Evolutionary conservation across 35 echinoderm and acorn worm species (phyloP).

Genomic region (Ophiothrix spiculata): DNA sequence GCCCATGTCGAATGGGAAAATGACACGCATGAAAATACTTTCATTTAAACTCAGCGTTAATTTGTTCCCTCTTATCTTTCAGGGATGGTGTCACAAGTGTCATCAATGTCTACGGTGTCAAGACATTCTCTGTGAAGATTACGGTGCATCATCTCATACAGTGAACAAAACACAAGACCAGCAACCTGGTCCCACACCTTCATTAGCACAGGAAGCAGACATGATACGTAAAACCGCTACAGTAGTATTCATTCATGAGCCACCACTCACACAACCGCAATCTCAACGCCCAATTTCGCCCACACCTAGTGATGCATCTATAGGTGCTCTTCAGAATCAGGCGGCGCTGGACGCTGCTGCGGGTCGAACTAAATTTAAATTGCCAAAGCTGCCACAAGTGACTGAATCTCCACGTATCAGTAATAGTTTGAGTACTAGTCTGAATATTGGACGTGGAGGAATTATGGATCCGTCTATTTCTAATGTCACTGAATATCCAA

Average conservation of each 20-base stretch:
- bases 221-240: not conserved
- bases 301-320: not conserved
- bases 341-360: not conserved
- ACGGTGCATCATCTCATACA: too few relatives aligned
- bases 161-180: conserved; percentile 2
- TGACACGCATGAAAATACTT: too few relatives aligned
- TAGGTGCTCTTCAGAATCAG: not conserved
- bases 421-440: too few relatives aligned
- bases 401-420: not conserved
- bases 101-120: conserved; percentile 68
- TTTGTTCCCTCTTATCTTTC: not conserved
- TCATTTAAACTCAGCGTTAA: too few relatives aligned
- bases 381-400: not conserved
- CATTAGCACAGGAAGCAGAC: not conserved
- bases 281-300: not conserved
- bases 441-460: not conserved
- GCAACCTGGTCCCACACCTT: not conserved
- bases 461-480: not conserved
- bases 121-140: conserved; percentile 61
- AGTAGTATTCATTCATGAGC: not conserved
- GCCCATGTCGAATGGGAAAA: too few relatives aligned
- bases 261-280: not conserved
- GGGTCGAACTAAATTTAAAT: not conserved
- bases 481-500: not conserved
- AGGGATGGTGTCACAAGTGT: conserved; percentile 93